These are phyloP conservation scores for Plectropomus leopardus DNA, from an alignment of 2,113 vertebrate genomes.

Conservation along the genomic window DNA sequence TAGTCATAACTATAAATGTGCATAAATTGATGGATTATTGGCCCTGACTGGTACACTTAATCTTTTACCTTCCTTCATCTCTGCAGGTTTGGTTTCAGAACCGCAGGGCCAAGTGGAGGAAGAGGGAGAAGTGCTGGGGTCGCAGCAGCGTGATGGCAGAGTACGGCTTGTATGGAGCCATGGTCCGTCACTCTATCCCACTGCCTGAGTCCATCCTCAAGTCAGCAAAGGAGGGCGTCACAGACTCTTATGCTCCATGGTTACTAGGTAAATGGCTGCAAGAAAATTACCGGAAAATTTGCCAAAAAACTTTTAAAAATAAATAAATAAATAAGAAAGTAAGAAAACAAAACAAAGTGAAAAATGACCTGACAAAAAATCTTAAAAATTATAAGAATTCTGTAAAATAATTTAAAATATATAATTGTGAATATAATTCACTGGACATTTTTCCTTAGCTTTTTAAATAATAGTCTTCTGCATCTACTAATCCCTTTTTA, in stretches of 20 bases:
- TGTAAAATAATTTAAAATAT: no score
- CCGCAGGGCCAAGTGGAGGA: conserved; percentile 97
- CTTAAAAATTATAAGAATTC: no score
- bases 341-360: no score
- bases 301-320: no score
- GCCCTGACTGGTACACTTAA: neutral
- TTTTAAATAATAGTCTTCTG: no score
- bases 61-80: neutral
- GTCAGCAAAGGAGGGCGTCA: conserved; percentile 97
- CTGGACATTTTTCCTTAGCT: no score
- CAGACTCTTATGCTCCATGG: conserved; percentile 98
- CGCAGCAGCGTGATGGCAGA: conserved; percentile 99
- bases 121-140: conserved; percentile 98
- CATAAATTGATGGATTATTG: neutral
- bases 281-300: no score
- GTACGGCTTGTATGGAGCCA: conserved; percentile 96
- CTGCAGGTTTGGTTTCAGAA: conserved; percentile 99
- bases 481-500: no score
- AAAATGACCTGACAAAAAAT: no score
- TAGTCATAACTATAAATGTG: no score
- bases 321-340: no score
- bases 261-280: conserved; percentile 90
- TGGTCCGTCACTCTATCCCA: conserved; percentile 98
- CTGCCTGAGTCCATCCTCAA: conserved; percentile 98
- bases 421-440: no score